Percentiles rank a stretch among this genome's conserved stretches.
phyloP scores from a whole-genome alignment of 1,140 invertebrate genomes.

The Batillaria attramentaria region DNA sequence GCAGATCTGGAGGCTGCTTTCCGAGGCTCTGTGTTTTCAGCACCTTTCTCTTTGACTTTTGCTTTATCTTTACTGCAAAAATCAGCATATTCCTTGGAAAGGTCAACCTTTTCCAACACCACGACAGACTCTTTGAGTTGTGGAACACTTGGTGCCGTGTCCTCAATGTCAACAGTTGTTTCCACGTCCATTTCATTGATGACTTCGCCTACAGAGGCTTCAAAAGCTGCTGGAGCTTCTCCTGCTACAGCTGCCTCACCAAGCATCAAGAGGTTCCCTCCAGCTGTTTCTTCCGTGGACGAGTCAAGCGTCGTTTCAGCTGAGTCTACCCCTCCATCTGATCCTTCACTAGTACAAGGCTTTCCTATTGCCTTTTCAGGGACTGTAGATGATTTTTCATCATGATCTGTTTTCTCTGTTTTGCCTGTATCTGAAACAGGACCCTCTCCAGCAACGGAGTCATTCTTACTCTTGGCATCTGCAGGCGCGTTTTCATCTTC shows the following conservation, averaged over 20 bases:
- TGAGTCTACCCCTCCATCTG: no score
- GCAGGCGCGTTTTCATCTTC: neutral
- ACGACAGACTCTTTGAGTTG: constrained; percentile 14
- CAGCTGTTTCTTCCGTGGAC: no score
- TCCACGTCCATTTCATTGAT: constrained; percentile 8
- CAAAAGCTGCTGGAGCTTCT: constrained; percentile 11
- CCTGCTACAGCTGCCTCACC: neutral
- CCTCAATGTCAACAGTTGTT: constrained; percentile 8
- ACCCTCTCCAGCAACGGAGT: neutral
- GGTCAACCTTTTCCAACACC: constrained; percentile 23
- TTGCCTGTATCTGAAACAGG: neutral
- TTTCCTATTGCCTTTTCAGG: neutral
- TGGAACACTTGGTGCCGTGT: neutral
- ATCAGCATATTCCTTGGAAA: constrained; percentile 1
- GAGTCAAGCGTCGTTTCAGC: no score
- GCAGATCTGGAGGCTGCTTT: neutral
- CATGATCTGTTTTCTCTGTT: neutral
- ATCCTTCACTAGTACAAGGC: neutral
- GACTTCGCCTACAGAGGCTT: neutral
- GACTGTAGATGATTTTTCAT: neutral
- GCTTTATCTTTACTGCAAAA: no score
- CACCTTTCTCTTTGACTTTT: neutral
- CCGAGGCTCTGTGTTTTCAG: neutral
- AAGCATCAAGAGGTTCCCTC: no score
- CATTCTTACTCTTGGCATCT: neutral